Percentiles rank a stretch among this genome's conserved stretches.
Conservation (phyloP, 2,113 vertebrate genomes). For the Seriola aureovittata region DNA sequence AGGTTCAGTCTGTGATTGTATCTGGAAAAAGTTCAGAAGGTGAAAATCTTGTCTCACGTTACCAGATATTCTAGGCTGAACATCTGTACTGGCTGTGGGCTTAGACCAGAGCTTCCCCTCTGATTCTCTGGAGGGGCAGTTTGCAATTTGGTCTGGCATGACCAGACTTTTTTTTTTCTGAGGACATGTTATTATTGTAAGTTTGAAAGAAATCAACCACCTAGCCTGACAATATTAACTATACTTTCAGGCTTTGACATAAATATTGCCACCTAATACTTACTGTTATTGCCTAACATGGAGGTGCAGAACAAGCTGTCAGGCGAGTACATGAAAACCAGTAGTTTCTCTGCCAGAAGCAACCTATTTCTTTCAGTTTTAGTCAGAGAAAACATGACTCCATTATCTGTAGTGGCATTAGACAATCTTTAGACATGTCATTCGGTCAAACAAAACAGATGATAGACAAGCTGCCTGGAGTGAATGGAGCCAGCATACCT, state of each 20-base stretch:
- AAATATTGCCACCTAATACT: conserved; percentile 4
- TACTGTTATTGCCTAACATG: conserved; percentile 14
- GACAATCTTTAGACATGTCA: conserved; percentile 65
- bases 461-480: conserved; percentile 56
- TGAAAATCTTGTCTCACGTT: conserved; percentile 27
- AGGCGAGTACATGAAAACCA: conserved; percentile 29
- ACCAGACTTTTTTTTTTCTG: background rate
- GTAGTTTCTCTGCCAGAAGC: conserved; percentile 47
- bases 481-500: conserved; percentile 56
- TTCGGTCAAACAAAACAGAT: conserved; percentile 65
- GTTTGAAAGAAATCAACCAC: conserved; percentile 18
- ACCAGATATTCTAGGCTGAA: conserved; percentile 17
- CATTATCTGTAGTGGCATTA: conserved; percentile 60
- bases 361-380: conserved; percentile 37
- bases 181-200: background rate
- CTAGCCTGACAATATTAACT: conserved; percentile 21
- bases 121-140: background rate
- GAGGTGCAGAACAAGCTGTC: conserved; percentile 30
- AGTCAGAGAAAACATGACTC: conserved; percentile 38
- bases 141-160: conserved; percentile 13
- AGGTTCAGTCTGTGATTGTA: conserved; percentile 5
- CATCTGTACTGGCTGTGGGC: background rate
- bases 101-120: conserved; percentile 24
- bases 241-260: background rate
- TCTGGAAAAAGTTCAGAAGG: conserved; percentile 17